These are phyloP conservation scores for Pangasius krempfi DNA, from an alignment of 2,797 vertebrate genomes.

Conservation along the genomic window DNA sequence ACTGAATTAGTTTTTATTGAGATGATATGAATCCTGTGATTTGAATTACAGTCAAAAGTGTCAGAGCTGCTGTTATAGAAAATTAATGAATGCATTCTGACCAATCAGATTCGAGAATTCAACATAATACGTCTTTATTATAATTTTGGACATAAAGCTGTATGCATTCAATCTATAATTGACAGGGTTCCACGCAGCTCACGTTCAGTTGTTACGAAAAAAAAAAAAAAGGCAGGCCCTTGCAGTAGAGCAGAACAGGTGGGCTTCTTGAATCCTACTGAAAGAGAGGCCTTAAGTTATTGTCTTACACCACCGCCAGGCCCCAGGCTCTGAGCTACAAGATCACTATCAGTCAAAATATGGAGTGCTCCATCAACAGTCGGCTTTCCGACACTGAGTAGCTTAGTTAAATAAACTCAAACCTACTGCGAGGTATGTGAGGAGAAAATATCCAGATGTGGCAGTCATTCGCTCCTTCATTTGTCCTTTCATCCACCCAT, in stretches of 20 bases:
- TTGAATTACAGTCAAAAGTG: not conserved
- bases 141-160: not conserved
- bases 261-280: constrained; percentile 62
- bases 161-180: not conserved
- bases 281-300: constrained; percentile 76
- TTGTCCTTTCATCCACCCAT: constrained; percentile 2
- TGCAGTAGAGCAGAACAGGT: constrained; percentile 68
- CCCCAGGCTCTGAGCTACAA: constrained; percentile 66
- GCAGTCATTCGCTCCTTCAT: not conserved
- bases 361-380: constrained; percentile 68
- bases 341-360: constrained; percentile 75
- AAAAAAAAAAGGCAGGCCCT: constrained; percentile 21
- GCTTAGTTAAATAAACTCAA: constrained; percentile 72
- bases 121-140: not conserved
- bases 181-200: constrained; percentile 4
- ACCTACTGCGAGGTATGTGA: constrained; percentile 63
- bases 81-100: not conserved
- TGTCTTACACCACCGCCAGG: constrained; percentile 74
- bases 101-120: not conserved
- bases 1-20: not conserved
- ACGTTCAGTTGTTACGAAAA: not conserved
- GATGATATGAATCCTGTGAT: not conserved
- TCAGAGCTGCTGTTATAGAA: not conserved
- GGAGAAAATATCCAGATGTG: constrained; percentile 52
- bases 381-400: constrained; percentile 68